Evolutionary conservation across 2,113 vertebrate species (phyloP), one percentile per base, ranked within the genome.

Genomic region (Pipa parva): DNA sequence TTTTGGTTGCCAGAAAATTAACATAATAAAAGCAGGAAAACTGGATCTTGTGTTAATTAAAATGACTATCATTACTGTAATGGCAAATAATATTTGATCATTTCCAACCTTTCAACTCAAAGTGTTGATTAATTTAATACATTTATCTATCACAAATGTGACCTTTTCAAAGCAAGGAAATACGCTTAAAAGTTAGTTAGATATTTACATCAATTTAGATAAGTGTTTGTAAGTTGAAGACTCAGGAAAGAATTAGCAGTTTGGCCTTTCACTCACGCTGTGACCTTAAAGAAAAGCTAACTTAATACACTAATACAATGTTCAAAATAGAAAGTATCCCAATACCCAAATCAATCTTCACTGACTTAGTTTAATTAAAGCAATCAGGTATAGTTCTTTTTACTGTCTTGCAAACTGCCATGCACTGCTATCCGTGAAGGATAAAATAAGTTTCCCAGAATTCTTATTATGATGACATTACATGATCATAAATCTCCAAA

Each of bases 11-110:
- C 33, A 54, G 48, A 52, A 29, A 70, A 61, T 61, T 61, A 70
- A 29, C 57, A 70, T 70, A 61, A 70, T 70, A 54, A 52, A 61
- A 70, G 46, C 51, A 69, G 25, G 52, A 68, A 68, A 68, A 68
- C 28, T 61, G 66, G 58, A 70, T 42, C 36, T 45, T n/a, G 18
- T 12, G 60, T 70, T 70, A 70, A 70, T 70, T 61, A 70, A 70
- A 70, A 60, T 54, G 27, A 69, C 57, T 60, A 69, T 61, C 57
- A 69, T 69, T 69, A 69, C 66, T 21, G 39, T 69, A 69, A 69
- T 69, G 52, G 60, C 57, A 54, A 29, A 59, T 50, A 50, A 59
- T 39, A 45, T 60, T n/a, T 60, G 52, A 69, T 69, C 66, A 26
- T 60, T 59, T 52, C 24, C 57, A 69, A 61, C 66, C 66, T 69